These are phyloP conservation scores for Pteromalus puparum DNA, from an alignment of 1,140 invertebrate genomes.

Conservation along the genomic window DNA sequence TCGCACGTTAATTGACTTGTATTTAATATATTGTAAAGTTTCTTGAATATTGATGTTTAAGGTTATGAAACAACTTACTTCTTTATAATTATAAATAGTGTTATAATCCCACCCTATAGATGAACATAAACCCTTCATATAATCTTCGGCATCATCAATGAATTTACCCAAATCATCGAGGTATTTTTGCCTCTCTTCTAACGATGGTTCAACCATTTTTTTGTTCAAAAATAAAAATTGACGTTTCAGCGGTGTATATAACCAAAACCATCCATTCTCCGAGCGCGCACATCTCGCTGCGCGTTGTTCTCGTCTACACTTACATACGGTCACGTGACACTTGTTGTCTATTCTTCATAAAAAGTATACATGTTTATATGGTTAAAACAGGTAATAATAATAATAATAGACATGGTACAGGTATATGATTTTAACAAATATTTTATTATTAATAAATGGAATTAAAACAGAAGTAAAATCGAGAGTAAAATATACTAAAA, in stretches of 20 bases:
- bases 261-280: too few relatives aligned
- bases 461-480: background rate
- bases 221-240: background rate
- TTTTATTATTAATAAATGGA: background rate
- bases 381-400: too few relatives aligned
- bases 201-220: background rate
- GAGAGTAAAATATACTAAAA: background rate
- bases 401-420: too few relatives aligned
- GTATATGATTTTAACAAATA: background rate
- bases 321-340: too few relatives aligned
- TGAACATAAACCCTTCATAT: slow-evolving; percentile 51
- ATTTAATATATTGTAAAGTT: background rate
- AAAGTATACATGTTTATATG: too few relatives aligned
- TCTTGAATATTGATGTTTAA: background rate
- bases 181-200: slow-evolving; percentile 52
- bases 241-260: too few relatives aligned
- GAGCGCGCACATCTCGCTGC: too few relatives aligned
- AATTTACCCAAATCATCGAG: slow-evolving; percentile 54
- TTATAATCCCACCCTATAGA: slow-evolving; percentile 58
- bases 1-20: background rate
- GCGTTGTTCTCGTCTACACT: too few relatives aligned
- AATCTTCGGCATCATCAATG: slow-evolving; percentile 50
- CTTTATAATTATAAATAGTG: slow-evolving; percentile 41
- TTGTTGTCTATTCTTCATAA: too few relatives aligned
- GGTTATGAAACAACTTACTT: slow-evolving; percentile 54